Base-by-base conservation (phyloP, 92 coral and sea anemone genomes). In the Phenganax stokvisi region DNA sequence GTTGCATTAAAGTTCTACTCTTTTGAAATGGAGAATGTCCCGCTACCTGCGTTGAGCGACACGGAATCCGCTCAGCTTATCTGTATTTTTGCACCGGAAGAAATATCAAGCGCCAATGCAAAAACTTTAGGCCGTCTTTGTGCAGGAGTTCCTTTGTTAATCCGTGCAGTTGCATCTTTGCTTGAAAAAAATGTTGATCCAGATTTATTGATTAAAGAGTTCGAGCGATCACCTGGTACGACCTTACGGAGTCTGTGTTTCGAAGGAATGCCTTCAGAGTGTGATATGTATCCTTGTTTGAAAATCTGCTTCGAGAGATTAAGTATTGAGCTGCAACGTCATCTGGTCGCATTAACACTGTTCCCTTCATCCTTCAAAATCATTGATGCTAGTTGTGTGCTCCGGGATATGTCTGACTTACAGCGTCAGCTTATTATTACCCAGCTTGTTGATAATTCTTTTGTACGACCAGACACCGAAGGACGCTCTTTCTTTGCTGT, bases 121-220 rank as follows among this genome's bases (percentile, higher is more conserved):
- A 91, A 92, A 74, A 80, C 56, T 31, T 76, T 96, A 20, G 99
- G 92, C 1, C 76, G 79, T 9, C 90, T 88, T 67, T 96, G 99
- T 76, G 93, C 90, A 74, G 99, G 99, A 1, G 92, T 96, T 13
- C 99, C 99, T 6, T 82, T 96, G 20, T 96, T 92, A 13, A 81
- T 96, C 12, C 96, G 91, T 47, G 91, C 99, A 15, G 91, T 97
- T 11, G 99, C 97, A 37, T 82, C 99, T 2, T 89, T 96, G 11
- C 90, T 96, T 37, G 90, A 90, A 10, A 92, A 92, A 60, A 85
- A 87, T 65, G 90, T 96, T 54, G 89, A 92, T 16, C 94, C 99
- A 37, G 88, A 88, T 67, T 85, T 90, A 57, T 79, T 96, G 54
- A 92, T 96, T 47, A 72, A 37, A 8, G 97, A 96, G 68, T 92